phyloP scores from a whole-genome alignment of 2,888 invertebrate genomes.

The Lycaena phlaeas region DNA sequence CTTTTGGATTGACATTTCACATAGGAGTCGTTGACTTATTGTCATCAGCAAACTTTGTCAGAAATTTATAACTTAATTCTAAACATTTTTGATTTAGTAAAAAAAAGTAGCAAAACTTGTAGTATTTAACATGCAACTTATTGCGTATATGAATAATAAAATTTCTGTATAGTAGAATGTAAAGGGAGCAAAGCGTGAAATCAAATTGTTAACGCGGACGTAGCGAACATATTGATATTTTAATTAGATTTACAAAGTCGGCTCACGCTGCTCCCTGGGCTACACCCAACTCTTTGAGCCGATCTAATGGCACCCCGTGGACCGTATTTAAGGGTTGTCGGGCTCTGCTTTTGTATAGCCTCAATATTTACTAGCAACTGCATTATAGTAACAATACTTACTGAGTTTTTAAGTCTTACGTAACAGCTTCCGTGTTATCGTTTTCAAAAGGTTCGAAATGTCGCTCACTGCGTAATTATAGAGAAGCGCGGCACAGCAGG shows the following conservation, averaged over 20 bases:
- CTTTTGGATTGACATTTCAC: constrained; percentile 40
- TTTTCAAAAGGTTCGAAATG: constrained; percentile 65
- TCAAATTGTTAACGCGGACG: constrained; percentile 65
- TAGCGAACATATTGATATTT: constrained; percentile 71
- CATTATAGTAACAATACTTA: constrained; percentile 69
- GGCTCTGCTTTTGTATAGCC: constrained; percentile 57
- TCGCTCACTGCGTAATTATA: constrained; percentile 67
- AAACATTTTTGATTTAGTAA: neutral
- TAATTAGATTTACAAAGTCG: constrained; percentile 73
- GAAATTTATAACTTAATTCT: neutral
- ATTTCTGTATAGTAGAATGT: constrained; percentile 15
- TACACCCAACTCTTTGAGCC: constrained; percentile 68
- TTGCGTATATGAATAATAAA: constrained; percentile 4
- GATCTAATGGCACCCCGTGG: constrained; percentile 70
- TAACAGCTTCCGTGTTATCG: constrained; percentile 71
- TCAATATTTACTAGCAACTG: constrained; percentile 73
- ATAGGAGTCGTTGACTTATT: constrained; percentile 43
- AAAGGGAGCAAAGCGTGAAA: constrained; percentile 59
- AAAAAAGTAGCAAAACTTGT: neutral
- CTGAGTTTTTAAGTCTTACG: constrained; percentile 66
- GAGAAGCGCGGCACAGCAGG: constrained; percentile 61
- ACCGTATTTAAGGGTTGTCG: constrained; percentile 65
- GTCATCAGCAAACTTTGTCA: neutral
- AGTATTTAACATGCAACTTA: neutral
- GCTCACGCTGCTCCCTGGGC: constrained; percentile 44